These are phyloP conservation scores for Nycticryphes semicollaris DNA, from an alignment of 2,113 vertebrate species.

Conservation along the genomic window DNA sequence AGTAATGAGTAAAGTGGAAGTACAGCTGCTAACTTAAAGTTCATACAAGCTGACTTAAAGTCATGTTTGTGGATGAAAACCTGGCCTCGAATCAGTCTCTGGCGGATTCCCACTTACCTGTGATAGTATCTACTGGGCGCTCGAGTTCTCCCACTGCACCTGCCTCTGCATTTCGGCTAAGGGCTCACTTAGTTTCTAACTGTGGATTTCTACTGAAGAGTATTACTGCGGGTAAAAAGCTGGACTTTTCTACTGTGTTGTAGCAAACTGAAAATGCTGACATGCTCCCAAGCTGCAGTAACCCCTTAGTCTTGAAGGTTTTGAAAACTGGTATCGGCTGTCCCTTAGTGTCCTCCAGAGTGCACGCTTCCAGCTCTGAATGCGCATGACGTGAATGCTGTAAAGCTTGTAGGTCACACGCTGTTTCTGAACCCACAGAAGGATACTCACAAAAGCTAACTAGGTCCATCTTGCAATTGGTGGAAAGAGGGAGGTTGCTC, in stretches of 20 bases:
- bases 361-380: not conserved
- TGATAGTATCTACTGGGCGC: slow-evolving; percentile 25
- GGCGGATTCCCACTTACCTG: slow-evolving; percentile 55
- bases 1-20: slow-evolving; percentile 35
- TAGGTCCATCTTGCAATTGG: fast-evolving
- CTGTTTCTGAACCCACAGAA: not conserved
- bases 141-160: slow-evolving; percentile 37
- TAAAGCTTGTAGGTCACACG: not conserved
- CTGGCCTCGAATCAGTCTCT: slow-evolving; percentile 31
- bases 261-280: not conserved
- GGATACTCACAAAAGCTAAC: not conserved
- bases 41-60: slow-evolving; percentile 49
- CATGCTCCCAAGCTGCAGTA: not conserved
- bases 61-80: slow-evolving; percentile 48
- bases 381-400: not conserved
- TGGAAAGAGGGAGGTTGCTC: not conserved
- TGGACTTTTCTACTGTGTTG: not conserved
- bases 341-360: not conserved
- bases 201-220: not conserved
- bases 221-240: not conserved
- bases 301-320: not conserved
- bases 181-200: slow-evolving; percentile 13
- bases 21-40: slow-evolving; percentile 17
- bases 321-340: not conserved
- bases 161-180: slow-evolving; percentile 44